Evolutionary conservation across 2,113 vertebrate species (phyloP), one percentile per base, ranked within the genome.

Genomic region (Nettapus auritus): DNA sequence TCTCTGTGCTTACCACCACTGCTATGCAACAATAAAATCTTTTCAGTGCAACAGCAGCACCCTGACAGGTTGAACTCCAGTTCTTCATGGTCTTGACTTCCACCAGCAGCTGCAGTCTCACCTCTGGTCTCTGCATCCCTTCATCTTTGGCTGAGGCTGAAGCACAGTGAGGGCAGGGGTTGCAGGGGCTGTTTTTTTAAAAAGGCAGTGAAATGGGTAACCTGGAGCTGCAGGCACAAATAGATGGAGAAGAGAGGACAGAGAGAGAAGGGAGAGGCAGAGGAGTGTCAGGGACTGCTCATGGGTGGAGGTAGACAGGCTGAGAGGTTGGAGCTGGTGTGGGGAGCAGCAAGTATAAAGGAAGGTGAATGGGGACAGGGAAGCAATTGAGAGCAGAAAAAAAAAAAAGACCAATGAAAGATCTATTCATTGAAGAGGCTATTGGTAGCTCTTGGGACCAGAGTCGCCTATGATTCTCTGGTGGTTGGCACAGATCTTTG

Each of bases 401-500:
- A 44, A 44, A 44, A 46, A 46, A 20, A 48, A 48, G 42, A 44
- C 25, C 34, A 60, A 34, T 21, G 5, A 85, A 26, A 28, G 46
- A 34, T 33, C n/a, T 67, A 0, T 48, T 46, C 77, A 53, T 14
- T 46, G 31, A 56, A 18, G 66, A 38, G 0, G 6, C 25, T 69
- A 82, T 42, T 34, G 29, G 42, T 9, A 22, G 38, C 9, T 67
- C 33, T 88, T 53, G 50, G n/a, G 42, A 89, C 6, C 59, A 57
- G 64, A 66, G 42, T 40, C 34, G 21, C 34, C 20, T 26, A 2
- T 0, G 0, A 5, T 18, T 52, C 44, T 64, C 8, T 50, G 14
- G 59, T 11, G 31, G 7, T 53, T 70, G 1, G 14, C 42, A 52
- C 29, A 44, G 52, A 34, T 42, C 17, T 76, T 23, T 60, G 28